Conservation (phyloP, 2,888 invertebrate species). For the Acronicta alni region DNA sequence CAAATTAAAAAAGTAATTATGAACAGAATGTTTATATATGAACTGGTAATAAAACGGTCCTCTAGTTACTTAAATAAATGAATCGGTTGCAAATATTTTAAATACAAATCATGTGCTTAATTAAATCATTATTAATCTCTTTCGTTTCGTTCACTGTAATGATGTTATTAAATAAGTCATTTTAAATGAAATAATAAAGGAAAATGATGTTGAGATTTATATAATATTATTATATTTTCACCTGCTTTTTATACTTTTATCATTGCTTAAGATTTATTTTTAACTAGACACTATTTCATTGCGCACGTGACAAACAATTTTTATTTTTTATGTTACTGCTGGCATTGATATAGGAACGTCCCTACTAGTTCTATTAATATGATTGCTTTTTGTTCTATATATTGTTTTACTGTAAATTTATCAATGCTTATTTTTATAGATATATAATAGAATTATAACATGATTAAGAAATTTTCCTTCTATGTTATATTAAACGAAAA, state of each 20-base stretch:
- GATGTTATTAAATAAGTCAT: slow-evolving; percentile 12
- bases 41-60: slow-evolving; percentile 20
- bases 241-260: slow-evolving; percentile 49
- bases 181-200: neutral
- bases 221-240: slow-evolving; percentile 30
- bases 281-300: slow-evolving; percentile 19
- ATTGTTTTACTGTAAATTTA: slow-evolving; percentile 24
- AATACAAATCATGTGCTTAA: slow-evolving; percentile 6
- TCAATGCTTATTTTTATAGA: slow-evolving; percentile 16
- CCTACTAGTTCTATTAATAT: slow-evolving; percentile 48
- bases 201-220: slow-evolving; percentile 9
- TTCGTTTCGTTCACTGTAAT: slow-evolving; percentile 24
- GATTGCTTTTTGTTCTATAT: slow-evolving; percentile 26
- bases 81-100: slow-evolving; percentile 7
- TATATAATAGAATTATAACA: slow-evolving; percentile 10
- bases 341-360: slow-evolving; percentile 36
- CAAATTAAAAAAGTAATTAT: slow-evolving; percentile 10
- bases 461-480: slow-evolving; percentile 25
- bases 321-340: slow-evolving; percentile 36
- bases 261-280: slow-evolving; percentile 42
- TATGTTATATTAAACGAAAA: slow-evolving; percentile 19
- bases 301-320: no score
- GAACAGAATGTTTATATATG: slow-evolving; percentile 7
- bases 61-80: slow-evolving; percentile 5
- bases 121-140: slow-evolving; percentile 16